These are phyloP conservation scores for Rhegmatorhina hoffmannsi DNA, from an alignment of 2,113 vertebrate species.

Conservation along the genomic window DNA sequence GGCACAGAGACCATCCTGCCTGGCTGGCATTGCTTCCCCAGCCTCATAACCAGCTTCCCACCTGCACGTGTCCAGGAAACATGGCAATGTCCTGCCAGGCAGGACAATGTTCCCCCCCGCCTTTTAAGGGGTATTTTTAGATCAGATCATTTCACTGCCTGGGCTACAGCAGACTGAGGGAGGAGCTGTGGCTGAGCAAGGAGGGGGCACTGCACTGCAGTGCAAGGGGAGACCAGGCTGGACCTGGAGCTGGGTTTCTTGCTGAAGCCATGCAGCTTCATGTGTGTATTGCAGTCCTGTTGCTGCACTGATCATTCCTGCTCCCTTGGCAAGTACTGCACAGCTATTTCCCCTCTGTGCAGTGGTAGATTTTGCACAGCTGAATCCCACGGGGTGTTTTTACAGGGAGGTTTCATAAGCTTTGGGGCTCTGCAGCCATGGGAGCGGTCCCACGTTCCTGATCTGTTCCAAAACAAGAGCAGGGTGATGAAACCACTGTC, in stretches of 20 bases:
- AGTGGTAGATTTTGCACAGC: neutral
- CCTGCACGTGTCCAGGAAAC: neutral
- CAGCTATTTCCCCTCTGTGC: neutral
- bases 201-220: neutral
- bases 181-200: neutral
- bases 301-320: neutral
- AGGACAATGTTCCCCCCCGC: neutral
- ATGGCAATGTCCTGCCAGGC: neutral
- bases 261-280: accelerated
- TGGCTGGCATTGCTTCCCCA: neutral
- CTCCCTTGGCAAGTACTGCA: accelerated
- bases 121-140: neutral
- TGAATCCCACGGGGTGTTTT: neutral
- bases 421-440: neutral
- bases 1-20: neutral
- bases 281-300: accelerated
- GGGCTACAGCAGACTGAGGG: neutral
- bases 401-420: neutral
- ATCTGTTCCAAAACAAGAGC: neutral
- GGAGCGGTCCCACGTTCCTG: accelerated
- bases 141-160: neutral
- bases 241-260: neutral
- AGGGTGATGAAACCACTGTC: neutral
- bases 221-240: neutral
- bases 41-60: neutral